Conservation (phyloP, 37 sponge, comb jelly and placozoan species). For the Diacarnus erythraeanus region DNA sequence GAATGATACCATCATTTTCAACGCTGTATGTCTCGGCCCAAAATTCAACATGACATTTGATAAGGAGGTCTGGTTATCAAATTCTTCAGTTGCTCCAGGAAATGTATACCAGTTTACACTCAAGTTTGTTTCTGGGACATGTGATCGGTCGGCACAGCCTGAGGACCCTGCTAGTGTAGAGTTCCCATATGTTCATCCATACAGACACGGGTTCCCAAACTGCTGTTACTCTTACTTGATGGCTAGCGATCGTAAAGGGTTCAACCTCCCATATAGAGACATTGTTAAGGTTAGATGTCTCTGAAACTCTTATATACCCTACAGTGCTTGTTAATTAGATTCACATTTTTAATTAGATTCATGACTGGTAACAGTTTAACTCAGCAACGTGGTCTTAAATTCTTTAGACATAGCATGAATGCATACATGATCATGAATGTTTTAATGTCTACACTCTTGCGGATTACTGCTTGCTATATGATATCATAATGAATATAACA, state of each 20-base stretch:
- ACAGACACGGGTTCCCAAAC: conserved; percentile 66
- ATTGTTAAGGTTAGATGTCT: conserved; percentile 90
- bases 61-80: conserved; percentile 52
- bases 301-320: no score
- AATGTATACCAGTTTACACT: conserved; percentile 54
- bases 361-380: no score
- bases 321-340: no score
- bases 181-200: conserved; percentile 79
- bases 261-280: conserved; percentile 87
- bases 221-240: conserved; percentile 82
- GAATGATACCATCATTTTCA: conserved; percentile 56
- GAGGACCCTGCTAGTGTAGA: conserved; percentile 79
- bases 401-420: no score
- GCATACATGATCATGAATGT: no score
- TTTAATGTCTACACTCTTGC: no score
- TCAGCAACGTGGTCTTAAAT: no score
- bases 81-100: conserved; percentile 75
- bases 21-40: conserved; percentile 76
- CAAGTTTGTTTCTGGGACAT: conserved; percentile 42
- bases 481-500: no score
- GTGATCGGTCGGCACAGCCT: conserved; percentile 16
- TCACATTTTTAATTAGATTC: no score
- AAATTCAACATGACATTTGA: conserved; percentile 79
- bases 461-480: no score
- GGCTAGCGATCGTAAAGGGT: conserved; percentile 83